Conservation (phyloP, 2,888 invertebrate species). For the Pegoplata infirma region DNA sequence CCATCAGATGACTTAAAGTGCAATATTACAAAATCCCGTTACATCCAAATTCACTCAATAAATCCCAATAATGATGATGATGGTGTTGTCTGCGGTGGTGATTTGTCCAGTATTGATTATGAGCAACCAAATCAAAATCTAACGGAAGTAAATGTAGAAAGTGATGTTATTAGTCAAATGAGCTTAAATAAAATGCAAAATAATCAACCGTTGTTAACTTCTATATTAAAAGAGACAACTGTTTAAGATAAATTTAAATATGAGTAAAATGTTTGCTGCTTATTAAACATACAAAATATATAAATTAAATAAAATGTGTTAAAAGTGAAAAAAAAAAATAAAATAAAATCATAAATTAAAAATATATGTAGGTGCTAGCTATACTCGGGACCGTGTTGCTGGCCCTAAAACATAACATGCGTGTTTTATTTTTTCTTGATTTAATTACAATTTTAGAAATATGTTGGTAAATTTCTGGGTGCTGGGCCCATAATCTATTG, state of each 20-base stretch:
- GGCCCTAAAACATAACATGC: too few species aligned
- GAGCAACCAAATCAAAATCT: neutral
- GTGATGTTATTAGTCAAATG: conserved; percentile 18
- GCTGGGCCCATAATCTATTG: too few species aligned
- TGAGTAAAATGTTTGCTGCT: neutral
- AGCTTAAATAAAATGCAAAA: conserved; percentile 25
- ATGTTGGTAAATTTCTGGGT: too few species aligned
- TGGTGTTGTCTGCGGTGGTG: conserved; percentile 18
- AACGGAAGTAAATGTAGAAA: conserved; percentile 3
- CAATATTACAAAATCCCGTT: conserved; percentile 64
- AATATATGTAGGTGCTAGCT: too few species aligned
- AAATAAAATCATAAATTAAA: too few species aligned
- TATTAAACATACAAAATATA: too few species aligned
- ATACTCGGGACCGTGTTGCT: too few species aligned
- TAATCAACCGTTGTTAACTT: conserved; percentile 14
- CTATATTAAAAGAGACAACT: conserved; percentile 64
- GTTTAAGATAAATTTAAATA: conserved; percentile 47
- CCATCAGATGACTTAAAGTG: conserved; percentile 43
- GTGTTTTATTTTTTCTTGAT: too few species aligned
- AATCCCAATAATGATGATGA: conserved; percentile 23
- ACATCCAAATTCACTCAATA: conserved; percentile 65
- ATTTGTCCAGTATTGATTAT: conserved; percentile 14
- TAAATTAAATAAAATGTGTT: too few species aligned
- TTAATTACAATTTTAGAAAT: too few species aligned
- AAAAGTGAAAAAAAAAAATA: too few species aligned